Base-by-base conservation (phyloP, 2,797 vertebrate species). In the Xiphorhynchus erythropygius region DNA sequence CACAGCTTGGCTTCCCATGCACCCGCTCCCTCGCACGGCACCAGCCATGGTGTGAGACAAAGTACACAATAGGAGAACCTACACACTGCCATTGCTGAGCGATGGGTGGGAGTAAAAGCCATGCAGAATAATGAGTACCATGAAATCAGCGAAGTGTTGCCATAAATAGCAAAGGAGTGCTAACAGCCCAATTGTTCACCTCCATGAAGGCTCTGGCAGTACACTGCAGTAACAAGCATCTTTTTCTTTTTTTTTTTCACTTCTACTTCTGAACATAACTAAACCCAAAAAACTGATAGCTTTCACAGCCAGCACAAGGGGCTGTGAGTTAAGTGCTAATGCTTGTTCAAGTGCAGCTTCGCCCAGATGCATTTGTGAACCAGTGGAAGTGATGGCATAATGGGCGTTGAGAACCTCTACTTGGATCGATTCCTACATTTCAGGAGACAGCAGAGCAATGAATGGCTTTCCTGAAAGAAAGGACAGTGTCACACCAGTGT, bases 341-440 rank as follows among this genome's bases (percentile, higher is more conserved):
- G 77, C 24, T 63, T 87, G 85, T 39, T 70, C 44, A 76, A 89
- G 83, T 15, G 39, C 70, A 62, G 92, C 86, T 91, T 84, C 0
- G 0, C n/a, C 18, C 23, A 60, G 62, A 63, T 1, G 3, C 1
- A 7, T 84, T 42, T 50, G 56, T 49, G 85, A 62, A 60, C 8
- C 0, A 0, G 44, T 46, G 63, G 47, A 62, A 62, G 73, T 0
- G 1, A 39, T 7, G 1, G 67, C 0, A 0, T 30, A 80, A 84
- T 18, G 56, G 76, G 44, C 44, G 89, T 68, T 65, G 39, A 69
- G 53, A 90, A 86, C 35, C 88, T 69, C 23, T 44, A 57, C 33
- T 55, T 68, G 30, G 53, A 95, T 83, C 2, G 0, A 92, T 71
- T 89, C 82, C 76, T 50, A 57, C 68, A 81, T 84, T 78, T 57